Evolutionary conservation across 2,797 vertebrate genomes (phyloP).

Genomic region (Dipus sagitta): DNA sequence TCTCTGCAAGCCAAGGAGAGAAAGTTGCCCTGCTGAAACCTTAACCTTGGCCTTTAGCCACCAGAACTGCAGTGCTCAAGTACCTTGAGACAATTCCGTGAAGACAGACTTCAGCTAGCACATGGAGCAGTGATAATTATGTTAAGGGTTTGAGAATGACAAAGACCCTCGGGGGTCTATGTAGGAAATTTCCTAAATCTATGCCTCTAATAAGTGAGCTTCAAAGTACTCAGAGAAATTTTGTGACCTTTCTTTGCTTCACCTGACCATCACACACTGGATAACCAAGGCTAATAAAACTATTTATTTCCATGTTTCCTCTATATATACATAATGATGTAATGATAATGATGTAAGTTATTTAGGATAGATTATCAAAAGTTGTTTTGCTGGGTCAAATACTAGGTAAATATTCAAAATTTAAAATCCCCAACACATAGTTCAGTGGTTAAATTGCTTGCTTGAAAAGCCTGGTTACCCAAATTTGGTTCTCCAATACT

Average conservation of each 20-base stretch:
- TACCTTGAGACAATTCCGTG: slow-evolving; percentile 99
- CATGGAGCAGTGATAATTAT: slow-evolving; percentile 89
- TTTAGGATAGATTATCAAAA: background rate
- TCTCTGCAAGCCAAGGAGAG: background rate
- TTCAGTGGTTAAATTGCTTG: no score
- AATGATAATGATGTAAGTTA: slow-evolving; percentile 3
- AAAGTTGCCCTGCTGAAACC: background rate
- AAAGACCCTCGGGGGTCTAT: no score
- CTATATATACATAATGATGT: background rate
- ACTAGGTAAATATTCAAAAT: slow-evolving; percentile 49
- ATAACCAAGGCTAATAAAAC: background rate
- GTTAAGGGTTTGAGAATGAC: no score
- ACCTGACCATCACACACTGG: background rate
- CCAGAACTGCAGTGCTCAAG: slow-evolving; percentile 92
- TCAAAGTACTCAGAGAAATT: background rate
- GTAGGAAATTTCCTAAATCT: no score
- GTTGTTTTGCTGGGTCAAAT: background rate
- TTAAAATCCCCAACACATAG: background rate
- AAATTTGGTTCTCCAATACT: no score
- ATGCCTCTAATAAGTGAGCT: no score
- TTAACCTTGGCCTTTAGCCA: background rate
- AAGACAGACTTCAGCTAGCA: slow-evolving; percentile 96
- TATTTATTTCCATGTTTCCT: background rate
- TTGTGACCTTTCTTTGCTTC: background rate
- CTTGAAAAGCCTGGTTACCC: no score